phyloP scores from a whole-genome alignment of 2,113 vertebrate species.

The Cygnus buccinator region DNA sequence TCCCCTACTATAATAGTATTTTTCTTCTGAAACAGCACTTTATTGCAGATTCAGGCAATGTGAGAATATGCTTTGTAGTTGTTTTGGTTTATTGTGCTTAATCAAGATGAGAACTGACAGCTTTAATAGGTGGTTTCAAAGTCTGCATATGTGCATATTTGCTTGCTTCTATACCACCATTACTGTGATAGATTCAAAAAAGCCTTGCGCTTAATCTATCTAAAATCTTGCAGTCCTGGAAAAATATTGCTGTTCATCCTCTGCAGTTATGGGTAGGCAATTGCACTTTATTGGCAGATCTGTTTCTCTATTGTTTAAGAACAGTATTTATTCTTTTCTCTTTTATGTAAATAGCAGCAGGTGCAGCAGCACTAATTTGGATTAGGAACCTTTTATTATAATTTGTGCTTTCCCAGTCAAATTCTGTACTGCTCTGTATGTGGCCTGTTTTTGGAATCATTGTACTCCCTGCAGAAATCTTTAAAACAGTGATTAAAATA shows the following conservation, averaged over 20 bases:
- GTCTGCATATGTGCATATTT: background rate
- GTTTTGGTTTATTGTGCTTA: conserved; percentile 3
- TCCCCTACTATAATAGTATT: background rate
- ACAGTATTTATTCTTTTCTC: background rate
- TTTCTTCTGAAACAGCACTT: background rate
- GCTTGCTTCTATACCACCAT: background rate
- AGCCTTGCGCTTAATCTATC: background rate
- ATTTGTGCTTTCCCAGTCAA: background rate
- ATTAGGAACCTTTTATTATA: background rate
- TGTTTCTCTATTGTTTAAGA: background rate
- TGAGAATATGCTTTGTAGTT: background rate
- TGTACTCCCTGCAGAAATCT: background rate
- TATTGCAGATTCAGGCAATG: background rate
- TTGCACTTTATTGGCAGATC: background rate
- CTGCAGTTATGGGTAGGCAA: background rate
- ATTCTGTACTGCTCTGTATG: background rate
- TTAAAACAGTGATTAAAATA: background rate
- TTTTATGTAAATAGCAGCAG: background rate
- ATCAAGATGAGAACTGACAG: background rate
- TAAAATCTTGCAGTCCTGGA: background rate
- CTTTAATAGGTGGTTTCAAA: background rate
- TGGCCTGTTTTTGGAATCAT: background rate
- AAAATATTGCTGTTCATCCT: background rate
- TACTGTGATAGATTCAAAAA: background rate
- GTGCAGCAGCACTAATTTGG: background rate